phyloP scores from a whole-genome alignment of 2,113 vertebrate species.

The Microtus pennsylvanicus region DNA sequence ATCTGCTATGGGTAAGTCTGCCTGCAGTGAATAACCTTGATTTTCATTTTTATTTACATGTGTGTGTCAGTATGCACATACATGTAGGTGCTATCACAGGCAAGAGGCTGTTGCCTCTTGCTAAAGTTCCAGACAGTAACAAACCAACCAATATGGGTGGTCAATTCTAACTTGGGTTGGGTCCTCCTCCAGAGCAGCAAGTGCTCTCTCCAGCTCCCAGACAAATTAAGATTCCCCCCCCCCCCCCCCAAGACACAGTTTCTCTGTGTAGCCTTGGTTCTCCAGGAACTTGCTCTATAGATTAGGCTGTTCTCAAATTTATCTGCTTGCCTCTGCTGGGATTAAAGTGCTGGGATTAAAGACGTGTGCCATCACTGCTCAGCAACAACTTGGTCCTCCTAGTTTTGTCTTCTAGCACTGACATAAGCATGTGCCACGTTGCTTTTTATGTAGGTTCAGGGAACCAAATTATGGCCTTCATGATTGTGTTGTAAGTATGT shows the following conservation, averaged over 20 bases:
- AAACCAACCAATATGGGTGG: too few relatives aligned
- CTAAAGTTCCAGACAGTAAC: neutral
- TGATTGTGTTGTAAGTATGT: neutral
- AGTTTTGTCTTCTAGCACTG: too few relatives aligned
- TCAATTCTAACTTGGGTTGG: neutral
- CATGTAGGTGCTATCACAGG: neutral
- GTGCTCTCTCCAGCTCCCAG: too few relatives aligned
- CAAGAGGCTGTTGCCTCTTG: neutral
- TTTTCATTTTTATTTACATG: neutral
- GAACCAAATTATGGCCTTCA: neutral
- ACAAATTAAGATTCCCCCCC: neutral
- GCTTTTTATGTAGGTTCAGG: neutral
- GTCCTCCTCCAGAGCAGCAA: neutral
- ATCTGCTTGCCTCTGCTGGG: neutral
- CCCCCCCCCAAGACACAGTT: neutral
- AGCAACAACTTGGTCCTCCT: too few relatives aligned
- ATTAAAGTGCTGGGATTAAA: neutral
- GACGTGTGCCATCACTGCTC: too few relatives aligned
- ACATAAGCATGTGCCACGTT: neutral
- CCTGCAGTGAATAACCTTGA: neutral
- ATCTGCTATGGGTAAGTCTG: neutral
- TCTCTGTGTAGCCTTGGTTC: neutral
- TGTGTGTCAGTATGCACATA: neutral
- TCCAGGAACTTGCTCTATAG: neutral
- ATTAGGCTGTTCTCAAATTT: neutral